phyloP scores from a whole-genome alignment of 2,797 vertebrate genomes.

The Sebastes cheni region DNA sequence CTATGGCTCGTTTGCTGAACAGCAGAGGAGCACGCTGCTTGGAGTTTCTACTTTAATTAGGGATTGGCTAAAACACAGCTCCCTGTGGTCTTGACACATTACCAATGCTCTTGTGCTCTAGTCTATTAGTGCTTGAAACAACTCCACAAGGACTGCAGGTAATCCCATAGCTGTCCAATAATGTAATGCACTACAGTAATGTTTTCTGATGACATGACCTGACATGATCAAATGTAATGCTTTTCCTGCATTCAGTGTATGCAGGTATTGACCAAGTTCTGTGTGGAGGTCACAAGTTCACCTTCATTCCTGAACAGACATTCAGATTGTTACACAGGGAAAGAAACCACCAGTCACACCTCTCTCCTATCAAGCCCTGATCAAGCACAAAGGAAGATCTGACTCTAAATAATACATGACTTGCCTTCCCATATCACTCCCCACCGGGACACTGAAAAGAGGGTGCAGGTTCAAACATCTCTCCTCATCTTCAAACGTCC shows the following conservation, averaged over 20 bases:
- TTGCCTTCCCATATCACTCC: slow-evolving; percentile 65
- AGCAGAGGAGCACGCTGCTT: slow-evolving; percentile 73
- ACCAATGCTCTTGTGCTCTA: slow-evolving; percentile 55
- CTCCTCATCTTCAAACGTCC: slow-evolving; percentile 65
- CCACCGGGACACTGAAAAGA: slow-evolving; percentile 63
- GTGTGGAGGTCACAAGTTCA: slow-evolving; percentile 51
- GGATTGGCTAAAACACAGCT: slow-evolving; percentile 86
- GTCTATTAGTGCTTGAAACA: slow-evolving; percentile 54
- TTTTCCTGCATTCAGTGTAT: slow-evolving; percentile 12
- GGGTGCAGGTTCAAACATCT: slow-evolving; percentile 69
- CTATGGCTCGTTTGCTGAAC: slow-evolving; percentile 92
- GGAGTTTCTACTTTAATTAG: slow-evolving; percentile 91
- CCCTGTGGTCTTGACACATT: slow-evolving; percentile 83
- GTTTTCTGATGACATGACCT: slow-evolving; percentile 15
- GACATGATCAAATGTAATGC: not conserved
- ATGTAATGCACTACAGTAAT: slow-evolving; percentile 17
- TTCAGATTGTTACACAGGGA: slow-evolving; percentile 12
- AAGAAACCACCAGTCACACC: slow-evolving; percentile 46
- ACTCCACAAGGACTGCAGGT: slow-evolving; percentile 38
- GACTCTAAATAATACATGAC: slow-evolving; percentile 82
- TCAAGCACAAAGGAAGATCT: slow-evolving; percentile 75
- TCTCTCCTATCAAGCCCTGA: slow-evolving; percentile 76
- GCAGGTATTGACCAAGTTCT: slow-evolving; percentile 21
- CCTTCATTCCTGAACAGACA: slow-evolving; percentile 44
- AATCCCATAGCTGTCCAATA: slow-evolving; percentile 33